Base-by-base conservation (phyloP, 2,797 vertebrate genomes). In the Corythornis leucogaster region DNA sequence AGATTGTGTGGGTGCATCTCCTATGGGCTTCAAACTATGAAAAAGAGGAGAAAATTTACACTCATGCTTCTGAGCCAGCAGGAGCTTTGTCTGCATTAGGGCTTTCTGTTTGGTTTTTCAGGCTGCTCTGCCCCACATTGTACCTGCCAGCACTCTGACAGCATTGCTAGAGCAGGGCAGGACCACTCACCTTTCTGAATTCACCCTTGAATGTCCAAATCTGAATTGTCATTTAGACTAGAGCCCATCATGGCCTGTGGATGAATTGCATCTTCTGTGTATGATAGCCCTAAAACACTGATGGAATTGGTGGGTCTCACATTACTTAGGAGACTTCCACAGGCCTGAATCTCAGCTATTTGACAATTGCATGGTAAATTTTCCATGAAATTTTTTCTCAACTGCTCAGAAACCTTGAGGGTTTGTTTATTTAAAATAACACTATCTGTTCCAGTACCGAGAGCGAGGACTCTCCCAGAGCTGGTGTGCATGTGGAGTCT, bases 341-440 rank as follows among this genome's bases (percentile, higher is more conserved):
- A 53, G 80, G 67, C 57, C 57, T 75, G 28, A 87, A 66, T 90
- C 71, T 82, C 17, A 28, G 1, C 30, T 71, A 6, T 74, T 64
- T 71, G 18, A 66, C 22, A 85, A 31, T 35, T 70, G 26, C 70
- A 68, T 15, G 4, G 68, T 50, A 68, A 18, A 61, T 82, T 92
- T 91, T 87, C 74, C 42, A 10, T 5, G 30, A 33, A 45, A 0
- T 64, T 63, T 85, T 90, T 73, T 66, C 75, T 78, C 64, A 86
- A 78, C 31, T 16, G 33, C 43, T 69, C 63, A n/a, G 66, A 86
- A 91, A 93, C 59, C 67, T 82, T 77, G 77, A 92, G 73, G 48
- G 74, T 77, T 68, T 55, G 62, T 86, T 58, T 19, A 63, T 82
- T 75, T 80, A 31, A 31, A 62, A 81, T 85, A 71, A 20, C 11